Base-by-base conservation (phyloP, 2,797 vertebrate species). In the Ispidina picta region DNA sequence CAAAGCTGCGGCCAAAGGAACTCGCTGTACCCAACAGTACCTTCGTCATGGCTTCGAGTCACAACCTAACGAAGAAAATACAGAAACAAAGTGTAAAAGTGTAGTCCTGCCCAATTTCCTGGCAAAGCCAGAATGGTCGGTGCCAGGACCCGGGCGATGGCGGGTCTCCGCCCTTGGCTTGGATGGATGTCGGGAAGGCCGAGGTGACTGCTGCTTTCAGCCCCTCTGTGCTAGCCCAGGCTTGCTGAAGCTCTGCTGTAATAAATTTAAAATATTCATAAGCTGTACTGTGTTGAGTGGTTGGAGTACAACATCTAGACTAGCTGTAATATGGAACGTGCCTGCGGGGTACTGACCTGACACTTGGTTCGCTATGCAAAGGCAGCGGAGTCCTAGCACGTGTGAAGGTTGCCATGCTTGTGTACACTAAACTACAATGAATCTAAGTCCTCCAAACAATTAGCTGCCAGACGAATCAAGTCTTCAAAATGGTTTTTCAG, bases 141-240 rank as follows among this genome's bases (percentile, higher is more conserved):
- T 18, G 29, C 39, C 71, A 3, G 35, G n/a, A 25, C 3, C 43
- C 15, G 29, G 14, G n/a, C 4, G 1, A 3, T 5, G 37, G 22
- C 1, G 4, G 4, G 2, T 9, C 29, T 26, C 2, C 18, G 19
- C 49, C 8, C 39, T 31, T 20, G 0, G 0, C 10, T 10, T 3
- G 25, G 62, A 8, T 18, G 12, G 22, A 17, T 17, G 43, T 29
- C 0, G 0, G 48, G 29, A 15, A 20, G 14, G 13, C 52, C 6
- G 48, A 29, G 52, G 20, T 3, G 0, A 9, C 4, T 5, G 2
- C 20, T 0, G 0, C 58, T 22, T n/a, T 8, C 26, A 13, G 31
- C 44, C 37, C 16, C 17, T 6, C 44, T 2, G 6, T 3, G 39
- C 2, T 10, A 28, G 26, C 12, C 41, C 0, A 9, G n/a, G 49